Percentiles rank a stretch among this genome's conserved stretches.
Evolutionary conservation across 2,888 invertebrate species (phyloP).

Genomic region (Caenorhabditis sp.): DNA sequence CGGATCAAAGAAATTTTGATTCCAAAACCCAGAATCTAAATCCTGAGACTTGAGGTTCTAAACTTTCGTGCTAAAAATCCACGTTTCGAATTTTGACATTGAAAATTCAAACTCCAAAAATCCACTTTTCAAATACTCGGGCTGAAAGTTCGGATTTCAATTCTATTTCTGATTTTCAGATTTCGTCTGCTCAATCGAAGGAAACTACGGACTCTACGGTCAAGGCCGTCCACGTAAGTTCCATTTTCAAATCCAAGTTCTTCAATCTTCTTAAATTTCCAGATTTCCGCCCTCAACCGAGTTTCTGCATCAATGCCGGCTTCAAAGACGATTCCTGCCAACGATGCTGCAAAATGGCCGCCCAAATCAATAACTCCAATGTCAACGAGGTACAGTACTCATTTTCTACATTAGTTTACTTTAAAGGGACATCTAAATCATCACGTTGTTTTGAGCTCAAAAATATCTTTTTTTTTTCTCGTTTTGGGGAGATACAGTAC

Average conservation of each 20-base stretch:
- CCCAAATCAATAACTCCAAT: slow-evolving; percentile 15
- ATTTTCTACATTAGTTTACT: not conserved
- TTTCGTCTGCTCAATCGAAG: slow-evolving; percentile 22
- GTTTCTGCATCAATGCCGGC: slow-evolving; percentile 24
- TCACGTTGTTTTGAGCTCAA: too few species aligned
- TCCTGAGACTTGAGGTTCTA: not conserved
- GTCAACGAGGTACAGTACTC: slow-evolving; percentile 4
- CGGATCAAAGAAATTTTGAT: not conserved
- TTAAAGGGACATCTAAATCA: too few species aligned
- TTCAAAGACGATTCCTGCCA: slow-evolving; percentile 18
- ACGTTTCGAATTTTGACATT: too few species aligned
- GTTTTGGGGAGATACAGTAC: slow-evolving; percentile 6
- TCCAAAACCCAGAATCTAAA: not conserved
- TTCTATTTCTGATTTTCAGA: too few species aligned
- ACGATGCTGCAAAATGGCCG: slow-evolving; percentile 28
- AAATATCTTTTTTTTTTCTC: too few species aligned
- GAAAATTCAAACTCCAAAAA: too few species aligned
- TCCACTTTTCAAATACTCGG: too few species aligned
- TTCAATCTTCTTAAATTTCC: slow-evolving; percentile 3
- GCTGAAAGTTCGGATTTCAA: not conserved
- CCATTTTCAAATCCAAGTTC: not conserved
- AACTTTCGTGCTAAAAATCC: too few species aligned
- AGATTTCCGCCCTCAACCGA: slow-evolving; percentile 14
- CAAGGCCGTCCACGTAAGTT: slow-evolving; percentile 11
- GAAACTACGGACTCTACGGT: slow-evolving; percentile 22